Conservation (phyloP, 2,888 invertebrate species). For the Epirrita christyi region DNA sequence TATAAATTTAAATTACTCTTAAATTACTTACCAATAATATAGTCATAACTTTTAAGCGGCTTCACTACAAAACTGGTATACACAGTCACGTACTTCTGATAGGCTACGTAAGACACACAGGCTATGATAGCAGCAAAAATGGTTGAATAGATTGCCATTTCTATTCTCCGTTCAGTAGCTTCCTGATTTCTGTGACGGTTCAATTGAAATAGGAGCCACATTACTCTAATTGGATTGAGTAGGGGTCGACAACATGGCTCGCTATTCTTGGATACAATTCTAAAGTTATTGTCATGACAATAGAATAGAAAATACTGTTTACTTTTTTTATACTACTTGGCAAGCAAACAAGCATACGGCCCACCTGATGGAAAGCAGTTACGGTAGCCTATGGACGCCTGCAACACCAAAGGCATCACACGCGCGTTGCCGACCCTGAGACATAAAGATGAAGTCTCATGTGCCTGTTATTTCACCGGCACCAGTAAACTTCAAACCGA, state of each 20-base stretch:
- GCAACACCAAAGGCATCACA: too few species aligned
- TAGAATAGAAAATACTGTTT: too few species aligned
- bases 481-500: too few species aligned
- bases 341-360: too few species aligned
- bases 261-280: background rate
- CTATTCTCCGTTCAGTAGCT: slow-evolving; percentile 6
- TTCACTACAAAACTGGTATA: slow-evolving; percentile 64
- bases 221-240: slow-evolving; percentile 71
- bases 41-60: slow-evolving; percentile 73
- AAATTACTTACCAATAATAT: slow-evolving; percentile 70
- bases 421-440: too few species aligned
- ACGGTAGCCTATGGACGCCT: too few species aligned
- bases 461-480: too few species aligned
- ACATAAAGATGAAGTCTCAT: too few species aligned
- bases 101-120: slow-evolving; percentile 65
- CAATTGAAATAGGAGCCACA: slow-evolving; percentile 48
- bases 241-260: slow-evolving; percentile 51
- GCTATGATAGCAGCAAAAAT: slow-evolving; percentile 60
- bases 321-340: too few species aligned
- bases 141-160: slow-evolving; percentile 63
- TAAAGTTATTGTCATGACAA: too few species aligned
- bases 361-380: too few species aligned
- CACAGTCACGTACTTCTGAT: slow-evolving; percentile 62
- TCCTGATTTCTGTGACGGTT: slow-evolving; percentile 48
- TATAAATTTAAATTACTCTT: too few species aligned